Conservation (phyloP, 2,888 invertebrate species). For the Ceriagrion tenellum region DNA sequence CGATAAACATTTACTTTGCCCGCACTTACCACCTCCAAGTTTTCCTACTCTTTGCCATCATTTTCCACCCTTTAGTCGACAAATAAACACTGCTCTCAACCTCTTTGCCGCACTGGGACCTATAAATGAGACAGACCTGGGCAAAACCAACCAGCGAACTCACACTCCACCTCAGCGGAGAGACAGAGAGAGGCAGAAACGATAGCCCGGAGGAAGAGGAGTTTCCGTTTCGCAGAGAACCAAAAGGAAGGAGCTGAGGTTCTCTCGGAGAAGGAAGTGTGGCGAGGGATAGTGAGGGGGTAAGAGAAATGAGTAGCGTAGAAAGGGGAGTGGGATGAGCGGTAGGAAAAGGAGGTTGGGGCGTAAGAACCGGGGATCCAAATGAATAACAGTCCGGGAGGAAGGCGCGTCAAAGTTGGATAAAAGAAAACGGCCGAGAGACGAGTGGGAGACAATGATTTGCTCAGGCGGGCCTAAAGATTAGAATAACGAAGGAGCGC, state of each 20-base stretch:
- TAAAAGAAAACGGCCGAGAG: slow-evolving; percentile 52
- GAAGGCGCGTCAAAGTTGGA: slow-evolving; percentile 48
- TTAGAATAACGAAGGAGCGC: slow-evolving; percentile 36
- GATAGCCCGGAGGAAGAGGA: slow-evolving; percentile 42
- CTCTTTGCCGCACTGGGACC: not conserved
- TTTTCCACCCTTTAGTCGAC: not conserved
- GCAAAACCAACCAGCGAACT: slow-evolving; percentile 32
- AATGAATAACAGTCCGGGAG: slow-evolving; percentile 28
- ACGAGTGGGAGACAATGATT: slow-evolving; percentile 59
- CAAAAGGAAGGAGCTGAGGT: slow-evolving; percentile 24
- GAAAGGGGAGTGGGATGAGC: not conserved
- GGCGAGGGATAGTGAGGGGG: not conserved
- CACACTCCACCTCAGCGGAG: not conserved
- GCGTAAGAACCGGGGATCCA: not conserved
- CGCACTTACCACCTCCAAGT: not conserved
- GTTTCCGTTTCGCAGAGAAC: slow-evolving; percentile 56
- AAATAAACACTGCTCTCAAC: not conserved
- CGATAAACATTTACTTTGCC: not conserved
- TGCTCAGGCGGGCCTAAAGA: slow-evolving; percentile 27
- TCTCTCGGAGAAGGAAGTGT: not conserved
- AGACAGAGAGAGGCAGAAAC: not conserved
- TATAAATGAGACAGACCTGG: not conserved
- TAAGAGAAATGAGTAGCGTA: not conserved
- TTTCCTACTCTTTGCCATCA: not conserved
- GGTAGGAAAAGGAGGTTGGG: no score